Base-by-base conservation (phyloP, 2,888 invertebrate species). In the Anthrax anthrax region DNA sequence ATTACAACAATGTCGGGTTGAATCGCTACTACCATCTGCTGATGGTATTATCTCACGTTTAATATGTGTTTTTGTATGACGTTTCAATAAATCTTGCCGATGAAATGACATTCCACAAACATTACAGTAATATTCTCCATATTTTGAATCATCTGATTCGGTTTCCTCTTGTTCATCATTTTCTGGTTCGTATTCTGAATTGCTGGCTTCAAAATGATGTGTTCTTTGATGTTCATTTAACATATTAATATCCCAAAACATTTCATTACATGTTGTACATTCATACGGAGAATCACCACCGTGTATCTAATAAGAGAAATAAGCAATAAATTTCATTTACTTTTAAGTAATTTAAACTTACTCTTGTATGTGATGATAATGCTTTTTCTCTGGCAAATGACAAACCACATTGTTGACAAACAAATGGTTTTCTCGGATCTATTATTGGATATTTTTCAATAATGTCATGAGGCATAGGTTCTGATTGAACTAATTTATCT, bases 331-430 rank as follows among this genome's bases (percentile, higher is more conserved):
- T 34, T 19, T 14, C 4, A 9, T 37, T 34, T 37, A 13, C 1
- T 2, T 27, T 19, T 8, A 37, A 27, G 17, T 2, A 29, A n/a
- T 41, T 8, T 14, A 3, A 34, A 19, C 18, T 61, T 50, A 76
- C 77, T 65, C 77, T 72, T 0, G 81, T 71, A 60, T 88, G 87
- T 0, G 86, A 84, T 45, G 81, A 78, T 19, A 87, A 66, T 1
- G 87, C 87, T 59, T 87, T 88, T 60, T 87, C 85, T 43, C 87
- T 71, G 0, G 86, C 86, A 67, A 87, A 84, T 6, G 81, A 81
- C 46, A 87, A 75, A 1, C 73, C 85, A 58, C 82, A 82, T 53
- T 77, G 76, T 54, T 81, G 81, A 55, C 88, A 88, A 1, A 86
- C 87, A 58, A 87, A 87, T 1, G 87, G 86, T 49, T 84, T 80